Conservation (phyloP, 64 coral and sea anemone genomes). For the Montipora foliosa region DNA sequence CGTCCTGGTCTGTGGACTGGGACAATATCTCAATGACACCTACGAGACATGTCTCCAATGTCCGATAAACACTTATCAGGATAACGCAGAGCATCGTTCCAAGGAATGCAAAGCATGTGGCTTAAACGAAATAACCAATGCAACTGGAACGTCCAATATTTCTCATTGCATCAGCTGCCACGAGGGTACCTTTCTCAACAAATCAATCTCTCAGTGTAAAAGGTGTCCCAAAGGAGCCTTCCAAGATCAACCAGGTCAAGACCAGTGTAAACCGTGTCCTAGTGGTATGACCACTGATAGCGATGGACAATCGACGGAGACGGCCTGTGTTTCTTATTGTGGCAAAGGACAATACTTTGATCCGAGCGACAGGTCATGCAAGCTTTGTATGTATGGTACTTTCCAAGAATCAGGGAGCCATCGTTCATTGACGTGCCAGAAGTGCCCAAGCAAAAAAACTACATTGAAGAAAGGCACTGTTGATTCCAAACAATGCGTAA, state of each 20-base stretch:
- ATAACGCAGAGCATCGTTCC: not conserved
- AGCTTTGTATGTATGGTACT: constrained; percentile 15
- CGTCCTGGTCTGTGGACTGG: constrained; percentile 17
- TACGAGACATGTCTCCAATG: constrained; percentile 30
- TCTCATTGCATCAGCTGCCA: constrained; percentile 8
- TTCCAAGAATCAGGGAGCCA: constrained; percentile 32
- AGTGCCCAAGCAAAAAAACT: constrained; percentile 16
- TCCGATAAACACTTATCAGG: constrained; percentile 30
- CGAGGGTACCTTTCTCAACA: not conserved
- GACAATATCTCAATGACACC: constrained; percentile 44
- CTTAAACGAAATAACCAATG: constrained; percentile 11
- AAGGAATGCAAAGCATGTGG: constrained; percentile 25
- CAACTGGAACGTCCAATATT: constrained; percentile 14
- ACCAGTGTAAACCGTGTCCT: constrained; percentile 38
- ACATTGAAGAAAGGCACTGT: not conserved
- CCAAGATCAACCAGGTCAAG: constrained; percentile 40
- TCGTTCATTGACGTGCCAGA: not conserved
- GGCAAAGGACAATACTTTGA: constrained; percentile 22
- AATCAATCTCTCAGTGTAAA: not conserved
- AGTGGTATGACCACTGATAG: constrained; percentile 4
- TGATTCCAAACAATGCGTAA: constrained; percentile 12
- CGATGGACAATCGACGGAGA: not conserved
- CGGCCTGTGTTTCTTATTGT: constrained; percentile 23
- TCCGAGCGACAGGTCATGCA: not conserved
- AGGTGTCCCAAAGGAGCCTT: constrained; percentile 36